Base-by-base conservation (phyloP, 2,113 vertebrate genomes). In the Sapayoa aenigma region DNA sequence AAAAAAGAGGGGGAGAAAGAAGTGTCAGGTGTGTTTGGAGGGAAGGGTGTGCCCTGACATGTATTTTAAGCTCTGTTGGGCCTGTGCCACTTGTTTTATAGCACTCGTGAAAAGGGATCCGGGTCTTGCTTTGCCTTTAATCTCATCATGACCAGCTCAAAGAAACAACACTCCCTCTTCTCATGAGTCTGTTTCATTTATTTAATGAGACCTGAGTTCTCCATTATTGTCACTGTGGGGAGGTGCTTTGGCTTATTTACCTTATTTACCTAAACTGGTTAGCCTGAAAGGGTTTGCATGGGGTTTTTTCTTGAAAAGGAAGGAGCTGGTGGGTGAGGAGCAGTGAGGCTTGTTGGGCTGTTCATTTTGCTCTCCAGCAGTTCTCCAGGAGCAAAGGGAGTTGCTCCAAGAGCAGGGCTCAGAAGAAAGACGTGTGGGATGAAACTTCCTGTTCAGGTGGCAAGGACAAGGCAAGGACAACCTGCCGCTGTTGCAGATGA, bases 21-120 rank as follows among this genome's bases (percentile, higher is more conserved):
- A 93, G 97, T 97, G 96, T 98, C 98, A 98, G 98, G 98, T 98
- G 98, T 98, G 97, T 96, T 94, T 95, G 78, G 84, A 96, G 85
- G 96, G 78, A 97, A 97, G 97, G 96, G 89, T 25, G 94, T 93
- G 96, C 56, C 90, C 27, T 22, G 25, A 24, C 5, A 1, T 82
- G 69, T 96, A 93, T 98, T 98, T 98, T 98, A 90, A 95, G 87
- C 93, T 94, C 60, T 39, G 60, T 73, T 82, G 93, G 77, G 69
- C 95, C 80, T 77, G 74, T 82, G 85, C 44, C 60, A 22, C 68
- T 91, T 6, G 14, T 93, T 94, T 96, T 66, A 68, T 49, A 69
- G 68, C 11, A 1, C 53, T 87, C 33, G 53, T 71, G 87, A 72
- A 91, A 65, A 93, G 82, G 67, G 68, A 80, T 80, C 82, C 4